Base-by-base conservation (phyloP, 2,888 invertebrate genomes). In the Invenusta paracnida region DNA sequence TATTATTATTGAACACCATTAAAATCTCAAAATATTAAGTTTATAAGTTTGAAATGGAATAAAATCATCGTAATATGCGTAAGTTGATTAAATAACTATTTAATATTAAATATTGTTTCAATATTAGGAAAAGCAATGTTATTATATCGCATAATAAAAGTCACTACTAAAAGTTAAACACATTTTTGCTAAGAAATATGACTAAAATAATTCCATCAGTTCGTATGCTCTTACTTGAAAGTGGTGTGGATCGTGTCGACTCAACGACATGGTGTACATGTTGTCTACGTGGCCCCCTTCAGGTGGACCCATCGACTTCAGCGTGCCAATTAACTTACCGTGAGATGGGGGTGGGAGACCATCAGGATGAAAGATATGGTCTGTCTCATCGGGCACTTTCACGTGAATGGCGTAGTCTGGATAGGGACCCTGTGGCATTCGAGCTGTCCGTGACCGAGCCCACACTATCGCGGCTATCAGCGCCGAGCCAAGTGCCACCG, bases 391-490 rank as follows among this genome's bases (percentile, higher is more conserved):
- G 23, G 73, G 73, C 5, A 73, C 73, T 23, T 73, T 73, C 73
- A 73, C 73, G 25, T 73, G 73, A 23, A 73, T 73, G 11, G 73
- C 17, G 27, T 73, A 73, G 73, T 73, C 73, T 2, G 73, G 73
- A 73, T 73, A 73, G 27, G 73, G 73, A 23, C 73, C 73, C 11
- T 5, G 17, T 13, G 73, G 73, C 73, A 23, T 23, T n/a, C 73
- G 73, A 2, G 73, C 5, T 5, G 73, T 23, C 23, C 85, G 13
- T 2, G 85, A 81, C 17, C 85, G 1, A 1, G 85, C 85, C 85
- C 85, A 85, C 1, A 85, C 81, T 30, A 85, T 85, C 1, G 81
- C 85, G 11, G 31, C 81, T 2, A 85, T 79, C 23, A 85, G 81
- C n/a, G 31, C 79, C 1, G 79, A 23, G 0, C 73, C 85, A 1